Evolutionary conservation across 2,113 vertebrate genomes (phyloP).

Genomic region (Perognathus longimembris): DNA sequence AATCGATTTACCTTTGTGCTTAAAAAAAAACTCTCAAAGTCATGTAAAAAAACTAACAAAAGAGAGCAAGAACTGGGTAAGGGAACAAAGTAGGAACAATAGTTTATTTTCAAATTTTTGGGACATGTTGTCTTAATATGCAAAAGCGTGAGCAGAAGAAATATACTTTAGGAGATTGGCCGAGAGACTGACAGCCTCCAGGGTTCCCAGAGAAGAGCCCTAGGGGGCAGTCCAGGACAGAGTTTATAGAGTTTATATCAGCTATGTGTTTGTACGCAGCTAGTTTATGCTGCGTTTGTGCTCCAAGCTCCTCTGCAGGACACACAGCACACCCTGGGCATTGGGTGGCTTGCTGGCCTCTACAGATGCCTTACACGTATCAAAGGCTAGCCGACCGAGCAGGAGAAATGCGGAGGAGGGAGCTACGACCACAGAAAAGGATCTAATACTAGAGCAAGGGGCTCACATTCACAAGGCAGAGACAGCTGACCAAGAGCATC

Average conservation of each 20-base stretch:
- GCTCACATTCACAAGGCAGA: neutral
- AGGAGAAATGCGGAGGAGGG: neutral
- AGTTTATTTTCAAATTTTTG: neutral
- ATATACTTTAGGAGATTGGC: neutral
- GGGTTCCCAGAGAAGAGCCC: neutral
- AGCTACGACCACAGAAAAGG: neutral
- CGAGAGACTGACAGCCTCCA: neutral
- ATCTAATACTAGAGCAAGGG: neutral
- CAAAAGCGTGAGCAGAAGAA: neutral
- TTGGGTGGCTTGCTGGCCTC: neutral
- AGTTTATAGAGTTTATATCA: neutral
- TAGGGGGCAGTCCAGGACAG: rapidly evolving
- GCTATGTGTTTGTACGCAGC: too few species aligned
- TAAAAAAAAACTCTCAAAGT: neutral
- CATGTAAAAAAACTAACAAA: neutral
- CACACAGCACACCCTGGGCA: neutral
- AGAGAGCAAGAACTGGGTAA: neutral
- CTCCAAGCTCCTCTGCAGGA: neutral
- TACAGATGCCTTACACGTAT: neutral
- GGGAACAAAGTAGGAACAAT: neutral
- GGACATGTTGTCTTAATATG: neutral
- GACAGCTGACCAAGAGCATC: slow-evolving; percentile 30
- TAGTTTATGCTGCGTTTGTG: neutral
- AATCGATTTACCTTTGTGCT: neutral
- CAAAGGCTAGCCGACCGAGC: neutral